Percentiles rank a stretch among this genome's conserved stretches.
These are phyloP conservation scores for Poeciliopsis prolifica DNA, from an alignment of 2,113 vertebrate species.

Conservation along the genomic window DNA sequence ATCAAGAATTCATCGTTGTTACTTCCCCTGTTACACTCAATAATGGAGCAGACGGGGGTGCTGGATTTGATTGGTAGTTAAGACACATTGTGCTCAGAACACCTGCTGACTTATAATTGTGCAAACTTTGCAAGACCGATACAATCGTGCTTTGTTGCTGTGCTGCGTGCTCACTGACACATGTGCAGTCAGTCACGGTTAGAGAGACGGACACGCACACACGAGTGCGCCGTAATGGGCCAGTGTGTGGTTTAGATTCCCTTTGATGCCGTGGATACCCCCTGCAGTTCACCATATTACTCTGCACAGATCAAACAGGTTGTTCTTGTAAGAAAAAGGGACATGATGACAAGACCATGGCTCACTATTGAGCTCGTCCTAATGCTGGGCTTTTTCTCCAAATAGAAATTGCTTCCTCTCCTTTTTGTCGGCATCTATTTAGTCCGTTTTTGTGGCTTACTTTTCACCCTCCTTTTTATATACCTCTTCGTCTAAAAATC, in stretches of 20 bases:
- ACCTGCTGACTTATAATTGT: constrained; percentile 64
- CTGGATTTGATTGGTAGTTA: constrained; percentile 54
- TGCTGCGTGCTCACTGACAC: constrained; percentile 9
- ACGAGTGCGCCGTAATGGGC: constrained; percentile 49
- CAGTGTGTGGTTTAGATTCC: constrained; percentile 63
- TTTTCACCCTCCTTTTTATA: constrained; percentile 15
- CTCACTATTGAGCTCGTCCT: constrained; percentile 53
- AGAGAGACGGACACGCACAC: constrained; percentile 18
- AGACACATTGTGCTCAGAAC: constrained; percentile 37
- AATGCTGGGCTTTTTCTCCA: constrained; percentile 42
- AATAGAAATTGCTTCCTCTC: constrained; percentile 48
- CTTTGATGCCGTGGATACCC: constrained; percentile 66
- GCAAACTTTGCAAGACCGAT: constrained; percentile 27
- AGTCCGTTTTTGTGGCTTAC: constrained; percentile 24
- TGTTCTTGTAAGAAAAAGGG: constrained; percentile 57
- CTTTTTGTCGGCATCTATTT: constrained; percentile 15
- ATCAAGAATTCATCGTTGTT: constrained; percentile 47
- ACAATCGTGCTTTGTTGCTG: constrained; percentile 30
- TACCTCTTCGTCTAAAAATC: constrained; percentile 29
- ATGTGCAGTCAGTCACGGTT: constrained; percentile 26
- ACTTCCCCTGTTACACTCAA: constrained; percentile 48
- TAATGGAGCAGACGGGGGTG: constrained; percentile 39
- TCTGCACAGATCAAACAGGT: constrained; percentile 70
- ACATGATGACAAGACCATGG: constrained; percentile 60
- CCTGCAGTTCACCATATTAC: constrained; percentile 62